These are phyloP conservation scores for Haemorhous mexicanus DNA, from an alignment of 2,113 vertebrate species.

Conservation along the genomic window DNA sequence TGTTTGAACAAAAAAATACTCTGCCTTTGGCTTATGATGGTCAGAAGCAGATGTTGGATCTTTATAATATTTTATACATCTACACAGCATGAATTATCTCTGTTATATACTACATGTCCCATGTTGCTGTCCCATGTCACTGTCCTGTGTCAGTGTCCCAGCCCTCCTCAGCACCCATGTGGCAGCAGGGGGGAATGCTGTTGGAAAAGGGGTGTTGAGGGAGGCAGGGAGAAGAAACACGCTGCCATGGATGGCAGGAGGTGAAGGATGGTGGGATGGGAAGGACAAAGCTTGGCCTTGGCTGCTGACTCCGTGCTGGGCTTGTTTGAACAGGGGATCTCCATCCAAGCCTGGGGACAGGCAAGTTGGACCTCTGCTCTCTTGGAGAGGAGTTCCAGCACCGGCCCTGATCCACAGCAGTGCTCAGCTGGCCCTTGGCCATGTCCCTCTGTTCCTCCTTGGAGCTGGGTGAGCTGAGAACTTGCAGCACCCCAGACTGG, in stretches of 20 bases:
- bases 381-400: neutral
- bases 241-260: rapidly evolving
- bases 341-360: neutral
- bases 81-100: too few species aligned
- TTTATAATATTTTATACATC: too few species aligned
- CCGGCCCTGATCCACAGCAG: rapidly evolving
- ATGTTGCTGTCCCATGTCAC: neutral
- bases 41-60: too few species aligned
- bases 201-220: neutral
- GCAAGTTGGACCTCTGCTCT: rapidly evolving
- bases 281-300: neutral
- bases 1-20: too few species aligned
- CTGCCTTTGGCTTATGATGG: too few species aligned
- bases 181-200: neutral
- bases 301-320: neutral
- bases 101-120: neutral
- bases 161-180: neutral
- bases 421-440: rapidly evolving
- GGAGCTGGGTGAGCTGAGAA: neutral
- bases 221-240: neutral
- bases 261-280: neutral
- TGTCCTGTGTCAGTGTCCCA: neutral
- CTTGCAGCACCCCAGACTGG: neutral
- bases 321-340: rapidly evolving
- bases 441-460: rapidly evolving